A percentile compares a stretch with the other conserved stretches of the same genome.
Conservation (phyloP, 2,888 invertebrate species). For the Troides helena region DNA sequence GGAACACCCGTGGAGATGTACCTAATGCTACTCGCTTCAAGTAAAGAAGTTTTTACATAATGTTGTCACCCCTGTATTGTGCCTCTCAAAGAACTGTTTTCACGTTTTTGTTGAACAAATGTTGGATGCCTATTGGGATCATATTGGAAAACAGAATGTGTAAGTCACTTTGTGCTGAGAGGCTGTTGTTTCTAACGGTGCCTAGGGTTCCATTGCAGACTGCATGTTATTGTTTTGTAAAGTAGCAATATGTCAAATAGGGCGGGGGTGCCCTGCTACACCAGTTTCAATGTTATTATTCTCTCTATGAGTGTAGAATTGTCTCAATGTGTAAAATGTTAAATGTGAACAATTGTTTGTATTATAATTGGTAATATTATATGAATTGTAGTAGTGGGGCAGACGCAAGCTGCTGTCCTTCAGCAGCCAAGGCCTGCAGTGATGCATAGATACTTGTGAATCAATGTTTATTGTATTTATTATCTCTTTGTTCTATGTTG, state of each 20-base stretch:
- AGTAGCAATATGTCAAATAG: constrained; percentile 52
- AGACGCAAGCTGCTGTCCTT: constrained; percentile 36
- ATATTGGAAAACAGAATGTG: constrained; percentile 41
- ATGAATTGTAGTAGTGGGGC: constrained; percentile 30
- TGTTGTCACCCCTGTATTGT: constrained; percentile 64
- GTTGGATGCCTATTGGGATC: constrained; percentile 50
- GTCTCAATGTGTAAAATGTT: constrained; percentile 35
- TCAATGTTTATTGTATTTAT: constrained; percentile 75
- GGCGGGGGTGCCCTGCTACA: constrained; percentile 24
- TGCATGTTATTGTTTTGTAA: constrained; percentile 70
- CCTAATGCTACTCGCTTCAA: constrained; percentile 70
- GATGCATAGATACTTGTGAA: constrained; percentile 57
- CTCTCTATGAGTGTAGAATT: constrained; percentile 34
- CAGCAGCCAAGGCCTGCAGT: constrained; percentile 36
- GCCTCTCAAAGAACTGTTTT: constrained; percentile 40
- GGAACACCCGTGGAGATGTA: constrained; percentile 58
- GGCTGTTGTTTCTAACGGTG: constrained; percentile 41
- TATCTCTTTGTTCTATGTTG: constrained; percentile 66
- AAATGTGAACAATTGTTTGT: constrained; percentile 7
- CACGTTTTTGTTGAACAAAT: constrained; percentile 29
- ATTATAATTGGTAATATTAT: constrained; percentile 13
- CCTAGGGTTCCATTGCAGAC: constrained; percentile 41
- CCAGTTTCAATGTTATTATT: constrained; percentile 22
- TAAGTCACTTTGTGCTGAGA: constrained; percentile 38
- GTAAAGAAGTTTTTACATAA: constrained; percentile 71